phyloP scores from a whole-genome alignment of 2,113 vertebrate species.

The Steatornis caripensis region DNA sequence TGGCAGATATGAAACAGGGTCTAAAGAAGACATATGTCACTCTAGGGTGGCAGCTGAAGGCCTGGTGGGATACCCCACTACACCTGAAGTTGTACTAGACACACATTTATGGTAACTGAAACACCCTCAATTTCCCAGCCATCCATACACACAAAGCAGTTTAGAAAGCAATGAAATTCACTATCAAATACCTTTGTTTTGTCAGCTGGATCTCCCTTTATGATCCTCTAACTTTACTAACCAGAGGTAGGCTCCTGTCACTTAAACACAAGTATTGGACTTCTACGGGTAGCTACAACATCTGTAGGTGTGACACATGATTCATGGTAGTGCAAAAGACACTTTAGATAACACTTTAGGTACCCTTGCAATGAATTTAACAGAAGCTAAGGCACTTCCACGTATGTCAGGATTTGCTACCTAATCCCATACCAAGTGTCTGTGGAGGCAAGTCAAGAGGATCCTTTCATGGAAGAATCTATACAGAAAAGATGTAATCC shows the following conservation, averaged over 20 bases:
- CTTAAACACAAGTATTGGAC: not conserved
- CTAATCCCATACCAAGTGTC: not conserved
- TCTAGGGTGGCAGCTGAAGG: not conserved
- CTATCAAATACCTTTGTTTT: not conserved
- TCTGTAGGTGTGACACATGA: not conserved
- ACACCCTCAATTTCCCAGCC: not conserved
- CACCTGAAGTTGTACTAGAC: not conserved
- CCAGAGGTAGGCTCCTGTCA: not conserved
- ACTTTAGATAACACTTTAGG: not conserved
- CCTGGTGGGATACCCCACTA: not conserved
- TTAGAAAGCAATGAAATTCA: not conserved
- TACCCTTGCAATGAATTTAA: not conserved
- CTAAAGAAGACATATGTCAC: not conserved
- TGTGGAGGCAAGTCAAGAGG: not conserved
- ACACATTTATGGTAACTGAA: not conserved
- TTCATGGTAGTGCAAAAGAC: not conserved
- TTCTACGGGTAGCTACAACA: not conserved
- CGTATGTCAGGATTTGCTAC: not conserved
- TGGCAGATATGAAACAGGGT: not conserved
- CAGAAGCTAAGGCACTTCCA: not conserved
- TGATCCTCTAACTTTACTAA: not conserved
- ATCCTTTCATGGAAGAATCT: not conserved
- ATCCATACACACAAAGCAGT: not conserved
- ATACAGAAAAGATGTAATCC: not conserved
- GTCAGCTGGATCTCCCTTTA: not conserved